These are phyloP conservation scores for crab-eating macaque (Macaca fascicularis) DNA, from an alignment of 2,113 vertebrate species.

Conservation along the genomic window DNA sequence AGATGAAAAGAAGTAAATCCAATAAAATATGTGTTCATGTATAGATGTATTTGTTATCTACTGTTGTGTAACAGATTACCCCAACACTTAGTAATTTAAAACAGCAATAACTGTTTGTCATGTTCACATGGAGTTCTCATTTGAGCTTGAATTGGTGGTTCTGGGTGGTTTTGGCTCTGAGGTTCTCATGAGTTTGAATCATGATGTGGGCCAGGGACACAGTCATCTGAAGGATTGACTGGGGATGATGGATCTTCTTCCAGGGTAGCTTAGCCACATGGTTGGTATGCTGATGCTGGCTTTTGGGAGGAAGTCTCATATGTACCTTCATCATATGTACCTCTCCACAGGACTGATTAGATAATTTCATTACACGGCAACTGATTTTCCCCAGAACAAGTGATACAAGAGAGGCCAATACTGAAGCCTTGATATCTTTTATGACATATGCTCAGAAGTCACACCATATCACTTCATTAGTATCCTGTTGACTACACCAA, in stretches of 20 bases:
- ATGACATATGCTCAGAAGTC: background rate
- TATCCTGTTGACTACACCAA: background rate
- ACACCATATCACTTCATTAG: background rate
- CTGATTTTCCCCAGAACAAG: background rate
- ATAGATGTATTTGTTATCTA: background rate
- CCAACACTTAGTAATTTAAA: background rate
- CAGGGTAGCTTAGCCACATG: background rate
- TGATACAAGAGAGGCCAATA: background rate
- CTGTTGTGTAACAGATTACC: background rate
- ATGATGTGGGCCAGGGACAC: background rate
- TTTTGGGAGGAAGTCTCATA: background rate
- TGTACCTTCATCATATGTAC: background rate
- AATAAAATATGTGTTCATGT: background rate
- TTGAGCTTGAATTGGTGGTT: background rate
- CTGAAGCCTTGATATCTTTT: background rate
- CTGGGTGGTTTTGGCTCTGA: background rate
- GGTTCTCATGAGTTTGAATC: background rate
- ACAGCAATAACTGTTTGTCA: background rate
- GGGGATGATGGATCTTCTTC: background rate
- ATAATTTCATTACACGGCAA: background rate
- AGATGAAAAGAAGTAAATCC: background rate
- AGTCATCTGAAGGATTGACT: background rate
- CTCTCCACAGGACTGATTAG: background rate
- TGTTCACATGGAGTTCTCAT: background rate
- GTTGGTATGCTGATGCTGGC: background rate